Percentiles rank a stretch among this genome's conserved stretches.
These are phyloP conservation scores for Meghimatium bilineatum DNA, from an alignment of 2,888 invertebrate genomes.

Conservation along the genomic window DNA sequence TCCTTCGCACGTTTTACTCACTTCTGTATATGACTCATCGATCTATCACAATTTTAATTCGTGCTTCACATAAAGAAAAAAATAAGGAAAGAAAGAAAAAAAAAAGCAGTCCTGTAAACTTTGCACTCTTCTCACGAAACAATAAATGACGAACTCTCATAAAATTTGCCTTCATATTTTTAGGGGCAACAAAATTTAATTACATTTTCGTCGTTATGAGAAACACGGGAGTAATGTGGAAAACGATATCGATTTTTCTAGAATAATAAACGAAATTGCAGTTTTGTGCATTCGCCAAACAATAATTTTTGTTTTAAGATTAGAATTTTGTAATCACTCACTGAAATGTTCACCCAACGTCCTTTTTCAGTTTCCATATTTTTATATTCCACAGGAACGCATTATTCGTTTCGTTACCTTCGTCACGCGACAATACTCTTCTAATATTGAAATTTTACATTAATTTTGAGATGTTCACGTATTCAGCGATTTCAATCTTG, in stretches of 20 bases:
- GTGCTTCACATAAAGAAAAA: neutral
- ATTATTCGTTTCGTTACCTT: slow-evolving; percentile 37
- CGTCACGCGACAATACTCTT: slow-evolving; percentile 11
- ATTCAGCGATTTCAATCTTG: neutral
- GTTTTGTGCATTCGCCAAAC: slow-evolving; percentile 44
- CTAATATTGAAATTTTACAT: slow-evolving; percentile 30
- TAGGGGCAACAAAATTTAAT: slow-evolving; percentile 48
- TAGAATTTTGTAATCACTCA: slow-evolving; percentile 40
- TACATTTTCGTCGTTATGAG: slow-evolving; percentile 48
- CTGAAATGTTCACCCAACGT: slow-evolving; percentile 9
- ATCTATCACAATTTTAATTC: slow-evolving; percentile 35
- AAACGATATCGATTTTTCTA: slow-evolving; percentile 37
- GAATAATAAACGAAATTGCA: slow-evolving; percentile 48
- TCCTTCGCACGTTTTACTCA: neutral
- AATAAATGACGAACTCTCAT: slow-evolving; percentile 45
- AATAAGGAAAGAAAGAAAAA: slow-evolving; percentile 15
- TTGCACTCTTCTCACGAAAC: slow-evolving; percentile 28
- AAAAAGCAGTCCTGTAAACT: slow-evolving; percentile 15
- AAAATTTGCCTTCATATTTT: slow-evolving; percentile 46
- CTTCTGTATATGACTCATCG: slow-evolving; percentile 26
- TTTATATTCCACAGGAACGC: slow-evolving; percentile 12
- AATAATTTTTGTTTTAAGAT: slow-evolving; percentile 46
- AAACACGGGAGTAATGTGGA: slow-evolving; percentile 32
- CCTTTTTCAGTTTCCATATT: slow-evolving; percentile 6
- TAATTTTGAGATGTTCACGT: neutral